A percentile compares a stretch with the other conserved stretches of the same genome.
Evolutionary conservation across 2,888 invertebrate species (phyloP).

Genomic region (Agelastica alni): DNA sequence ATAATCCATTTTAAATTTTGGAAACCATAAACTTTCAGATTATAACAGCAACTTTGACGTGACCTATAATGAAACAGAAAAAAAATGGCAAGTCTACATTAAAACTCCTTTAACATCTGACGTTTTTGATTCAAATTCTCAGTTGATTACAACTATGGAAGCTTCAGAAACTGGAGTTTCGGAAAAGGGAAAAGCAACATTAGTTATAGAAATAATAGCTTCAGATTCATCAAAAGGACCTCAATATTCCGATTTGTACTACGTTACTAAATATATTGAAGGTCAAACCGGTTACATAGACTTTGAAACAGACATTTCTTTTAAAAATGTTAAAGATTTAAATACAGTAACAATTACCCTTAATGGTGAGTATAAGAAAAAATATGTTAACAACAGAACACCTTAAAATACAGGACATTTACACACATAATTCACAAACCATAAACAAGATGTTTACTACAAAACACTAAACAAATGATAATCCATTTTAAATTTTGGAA

Average conservation of each 20-base stretch:
- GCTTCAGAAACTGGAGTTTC: constrained; percentile 5
- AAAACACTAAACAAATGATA: too few relatives aligned
- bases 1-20: too few relatives aligned
- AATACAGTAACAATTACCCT: not conserved
- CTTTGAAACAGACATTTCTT: constrained; percentile 2
- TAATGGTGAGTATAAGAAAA: constrained; percentile 10
- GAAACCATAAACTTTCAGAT: constrained; percentile 11
- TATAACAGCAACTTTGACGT: not conserved
- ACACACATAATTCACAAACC: too few relatives aligned
- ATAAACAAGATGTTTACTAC: too few relatives aligned
- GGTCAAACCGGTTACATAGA: constrained; percentile 6
- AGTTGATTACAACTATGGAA: constrained; percentile 10
- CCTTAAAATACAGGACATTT: too few relatives aligned
- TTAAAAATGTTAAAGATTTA: constrained; percentile 4
- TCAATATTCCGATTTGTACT: constrained; percentile 7
- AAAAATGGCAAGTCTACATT: not conserved
- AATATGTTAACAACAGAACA: too few relatives aligned
- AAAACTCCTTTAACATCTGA: not conserved
- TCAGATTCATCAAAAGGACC: not conserved
- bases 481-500: too few relatives aligned
- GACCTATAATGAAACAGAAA: not conserved
- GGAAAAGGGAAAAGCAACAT: not conserved
- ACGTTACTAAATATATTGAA: constrained; percentile 6
- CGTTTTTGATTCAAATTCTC: not conserved
- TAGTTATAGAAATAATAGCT: not conserved